These are phyloP conservation scores for Spinus pinus DNA, from an alignment of 2,797 vertebrate genomes.

Conservation along the genomic window DNA sequence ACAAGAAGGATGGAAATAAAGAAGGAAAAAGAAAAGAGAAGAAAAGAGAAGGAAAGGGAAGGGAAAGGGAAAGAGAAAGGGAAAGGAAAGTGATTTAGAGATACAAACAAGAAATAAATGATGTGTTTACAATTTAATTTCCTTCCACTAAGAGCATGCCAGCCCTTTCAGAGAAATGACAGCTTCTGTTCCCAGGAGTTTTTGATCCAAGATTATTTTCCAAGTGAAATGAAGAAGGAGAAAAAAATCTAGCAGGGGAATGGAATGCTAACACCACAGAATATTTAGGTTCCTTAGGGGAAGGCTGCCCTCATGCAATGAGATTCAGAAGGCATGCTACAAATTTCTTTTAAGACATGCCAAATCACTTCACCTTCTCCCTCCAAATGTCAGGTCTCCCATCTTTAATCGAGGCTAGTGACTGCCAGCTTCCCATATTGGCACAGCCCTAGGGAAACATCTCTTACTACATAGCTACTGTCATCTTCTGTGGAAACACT, in stretches of 20 bases:
- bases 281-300: neutral
- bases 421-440: neutral
- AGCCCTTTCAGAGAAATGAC: neutral
- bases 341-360: neutral
- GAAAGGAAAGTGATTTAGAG: neutral
- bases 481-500: neutral
- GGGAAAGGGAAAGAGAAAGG: neutral
- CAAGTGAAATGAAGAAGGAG: neutral
- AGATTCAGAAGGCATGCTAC: neutral
- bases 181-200: neutral
- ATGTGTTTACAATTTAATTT: neutral
- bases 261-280: neutral
- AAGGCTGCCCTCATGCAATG: neutral
- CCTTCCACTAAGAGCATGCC: neutral
- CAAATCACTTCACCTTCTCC: neutral
- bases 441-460: neutral
- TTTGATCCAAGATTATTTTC: neutral
- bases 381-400: neutral
- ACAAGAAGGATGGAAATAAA: neutral
- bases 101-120: neutral
- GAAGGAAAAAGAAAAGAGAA: too few relatives aligned
- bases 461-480: neutral
- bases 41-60: neutral
- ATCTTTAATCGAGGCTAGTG: neutral
- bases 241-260: neutral